Conservation (phyloP, 2,797 vertebrate species). For the Monodelphis domestica region DNA sequence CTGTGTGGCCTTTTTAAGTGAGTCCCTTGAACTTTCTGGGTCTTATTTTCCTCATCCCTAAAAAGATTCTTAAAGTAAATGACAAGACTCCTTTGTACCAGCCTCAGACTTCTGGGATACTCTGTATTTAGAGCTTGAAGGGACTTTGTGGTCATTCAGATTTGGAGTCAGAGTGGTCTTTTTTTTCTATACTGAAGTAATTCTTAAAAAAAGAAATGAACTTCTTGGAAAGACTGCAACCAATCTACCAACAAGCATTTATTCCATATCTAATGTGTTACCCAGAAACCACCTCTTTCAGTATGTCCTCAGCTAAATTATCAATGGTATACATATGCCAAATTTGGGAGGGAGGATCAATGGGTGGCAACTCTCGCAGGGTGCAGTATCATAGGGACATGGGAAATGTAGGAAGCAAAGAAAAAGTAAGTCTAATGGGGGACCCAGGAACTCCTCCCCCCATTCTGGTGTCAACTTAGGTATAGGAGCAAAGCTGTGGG, state of each 20-base stretch:
- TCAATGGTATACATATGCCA: background rate
- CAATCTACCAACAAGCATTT: background rate
- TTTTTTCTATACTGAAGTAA: background rate
- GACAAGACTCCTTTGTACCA: background rate
- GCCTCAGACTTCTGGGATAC: background rate
- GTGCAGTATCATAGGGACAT: background rate
- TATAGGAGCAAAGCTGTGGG: background rate
- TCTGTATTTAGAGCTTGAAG: background rate
- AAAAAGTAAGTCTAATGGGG: background rate
- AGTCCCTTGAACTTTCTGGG: background rate
- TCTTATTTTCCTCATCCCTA: background rate
- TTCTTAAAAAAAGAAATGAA: background rate
- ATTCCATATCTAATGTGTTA: background rate
- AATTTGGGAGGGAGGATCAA: background rate
- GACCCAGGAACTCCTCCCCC: background rate
- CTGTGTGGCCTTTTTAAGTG: background rate
- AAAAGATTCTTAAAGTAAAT: background rate
- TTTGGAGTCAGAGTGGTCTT: background rate
- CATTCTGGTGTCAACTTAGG: background rate
- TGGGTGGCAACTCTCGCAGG: background rate
- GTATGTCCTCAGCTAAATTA: background rate
- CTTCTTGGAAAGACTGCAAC: background rate
- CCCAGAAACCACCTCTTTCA: background rate
- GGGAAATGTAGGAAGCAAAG: background rate
- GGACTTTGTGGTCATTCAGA: background rate